These are phyloP conservation scores for Agapornis canus DNA, from an alignment of 2,797 vertebrate species.

Conservation along the genomic window DNA sequence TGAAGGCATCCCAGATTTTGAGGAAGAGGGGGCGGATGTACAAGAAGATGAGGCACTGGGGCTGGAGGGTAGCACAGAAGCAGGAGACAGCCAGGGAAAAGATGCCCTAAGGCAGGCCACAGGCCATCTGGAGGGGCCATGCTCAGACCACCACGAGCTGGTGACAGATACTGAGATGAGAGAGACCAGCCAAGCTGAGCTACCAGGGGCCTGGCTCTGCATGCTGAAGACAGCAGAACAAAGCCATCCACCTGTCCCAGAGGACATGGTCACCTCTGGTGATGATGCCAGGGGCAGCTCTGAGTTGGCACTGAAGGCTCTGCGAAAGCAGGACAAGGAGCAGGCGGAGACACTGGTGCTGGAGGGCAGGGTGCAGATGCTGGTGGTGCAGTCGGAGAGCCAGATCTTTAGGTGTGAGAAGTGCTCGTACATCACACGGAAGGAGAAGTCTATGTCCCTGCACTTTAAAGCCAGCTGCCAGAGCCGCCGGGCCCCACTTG, in stretches of 20 bases:
- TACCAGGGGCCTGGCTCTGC: slow-evolving; percentile 25
- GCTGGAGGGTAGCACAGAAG: background rate
- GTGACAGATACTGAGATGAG: background rate
- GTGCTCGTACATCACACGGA: slow-evolving; percentile 85
- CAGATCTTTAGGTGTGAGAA: slow-evolving; percentile 81
- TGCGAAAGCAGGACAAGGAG: slow-evolving; percentile 89
- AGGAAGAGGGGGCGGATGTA: slow-evolving; percentile 41
- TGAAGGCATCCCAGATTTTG: slow-evolving; percentile 46
- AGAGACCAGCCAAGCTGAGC: background rate
- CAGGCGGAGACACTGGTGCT: slow-evolving; percentile 89
- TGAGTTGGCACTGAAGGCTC: slow-evolving; percentile 77
- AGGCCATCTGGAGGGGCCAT: background rate
- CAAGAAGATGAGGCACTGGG: background rate
- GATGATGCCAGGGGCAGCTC: background rate
- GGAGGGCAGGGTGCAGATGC: slow-evolving; percentile 92
- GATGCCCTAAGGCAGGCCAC: background rate
- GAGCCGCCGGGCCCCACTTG: slow-evolving; percentile 71
- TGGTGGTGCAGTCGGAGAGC: slow-evolving; percentile 84
- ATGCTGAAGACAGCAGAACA: background rate
- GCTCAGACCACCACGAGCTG: background rate
- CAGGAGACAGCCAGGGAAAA: background rate
- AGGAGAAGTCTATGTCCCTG: slow-evolving; percentile 81
- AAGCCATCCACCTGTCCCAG: background rate
- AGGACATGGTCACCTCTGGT: accelerated
- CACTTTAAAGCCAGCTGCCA: slow-evolving; percentile 82